A percentile compares a stretch with the other conserved stretches of the same genome.
Conservation (phyloP, 2,797 vertebrate species). For the Chiroxiphia lanceolata region DNA sequence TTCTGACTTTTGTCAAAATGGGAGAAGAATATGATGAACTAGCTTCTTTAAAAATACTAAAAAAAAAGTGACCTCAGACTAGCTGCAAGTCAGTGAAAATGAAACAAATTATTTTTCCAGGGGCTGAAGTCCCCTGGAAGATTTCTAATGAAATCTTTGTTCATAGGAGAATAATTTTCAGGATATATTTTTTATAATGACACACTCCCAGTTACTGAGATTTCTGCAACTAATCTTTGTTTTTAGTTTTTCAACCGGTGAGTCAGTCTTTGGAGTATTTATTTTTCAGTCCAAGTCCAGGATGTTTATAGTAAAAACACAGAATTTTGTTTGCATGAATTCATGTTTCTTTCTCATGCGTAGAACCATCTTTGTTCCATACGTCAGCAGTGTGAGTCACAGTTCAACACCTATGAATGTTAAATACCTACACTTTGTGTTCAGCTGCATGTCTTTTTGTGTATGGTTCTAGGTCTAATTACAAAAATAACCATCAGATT, state of each 20-base stretch:
- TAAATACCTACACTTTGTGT: background rate
- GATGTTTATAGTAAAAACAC: background rate
- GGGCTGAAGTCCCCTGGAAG: background rate
- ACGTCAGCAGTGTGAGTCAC: background rate
- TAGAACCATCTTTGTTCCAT: background rate
- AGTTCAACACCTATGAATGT: background rate
- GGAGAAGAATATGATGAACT: background rate
- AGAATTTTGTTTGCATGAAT: background rate
- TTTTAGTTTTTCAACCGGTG: background rate
- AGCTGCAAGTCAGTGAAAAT: background rate
- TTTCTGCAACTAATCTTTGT: background rate
- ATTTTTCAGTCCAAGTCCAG: background rate
- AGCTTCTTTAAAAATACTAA: background rate
- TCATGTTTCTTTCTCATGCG: background rate
- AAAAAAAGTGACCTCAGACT: background rate
- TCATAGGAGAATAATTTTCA: background rate
- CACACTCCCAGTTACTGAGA: background rate
- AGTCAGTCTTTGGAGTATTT: background rate
- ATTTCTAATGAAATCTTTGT: background rate
- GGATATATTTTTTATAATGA: background rate
- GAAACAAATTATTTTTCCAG: background rate
- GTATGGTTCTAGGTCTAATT: background rate
- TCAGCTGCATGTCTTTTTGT: background rate
- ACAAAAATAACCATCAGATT: background rate
- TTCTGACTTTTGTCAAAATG: background rate